phyloP scores from a whole-genome alignment of 2,113 vertebrate species.

The Mesocricetus auratus region DNA sequence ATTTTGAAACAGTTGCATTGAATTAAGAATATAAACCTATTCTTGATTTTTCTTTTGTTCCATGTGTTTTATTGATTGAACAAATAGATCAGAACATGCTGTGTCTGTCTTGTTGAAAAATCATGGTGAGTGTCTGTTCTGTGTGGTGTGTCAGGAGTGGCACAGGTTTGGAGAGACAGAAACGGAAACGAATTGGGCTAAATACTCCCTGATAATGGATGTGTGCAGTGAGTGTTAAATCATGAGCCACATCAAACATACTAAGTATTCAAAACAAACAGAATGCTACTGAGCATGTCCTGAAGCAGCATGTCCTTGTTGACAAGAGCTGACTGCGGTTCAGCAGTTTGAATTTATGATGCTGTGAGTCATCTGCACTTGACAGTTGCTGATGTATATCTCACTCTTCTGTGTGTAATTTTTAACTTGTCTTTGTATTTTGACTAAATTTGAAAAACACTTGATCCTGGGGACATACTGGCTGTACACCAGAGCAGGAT shows the following conservation, averaged over 20 bases:
- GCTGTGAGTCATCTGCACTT: constrained; percentile 24
- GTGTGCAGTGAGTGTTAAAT: background rate
- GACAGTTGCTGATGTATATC: constrained; percentile 12
- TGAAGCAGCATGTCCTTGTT: constrained; percentile 37
- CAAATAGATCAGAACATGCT: background rate
- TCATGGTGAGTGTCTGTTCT: background rate
- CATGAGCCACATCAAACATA: background rate
- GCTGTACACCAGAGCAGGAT: background rate
- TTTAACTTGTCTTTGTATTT: background rate
- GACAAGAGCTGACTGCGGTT: background rate
- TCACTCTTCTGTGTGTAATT: background rate
- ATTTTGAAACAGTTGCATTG: constrained; percentile 52
- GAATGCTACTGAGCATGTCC: background rate
- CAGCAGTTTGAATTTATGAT: constrained; percentile 33
- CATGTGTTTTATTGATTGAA: constrained; percentile 14
- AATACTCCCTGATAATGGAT: background rate
- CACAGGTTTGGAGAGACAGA: background rate
- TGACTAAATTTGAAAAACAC: constrained; percentile 21
- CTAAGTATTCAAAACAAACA: background rate
- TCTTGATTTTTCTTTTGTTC: background rate
- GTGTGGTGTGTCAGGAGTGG: background rate
- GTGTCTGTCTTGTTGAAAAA: background rate
- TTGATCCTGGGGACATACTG: background rate
- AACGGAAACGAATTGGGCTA: background rate
- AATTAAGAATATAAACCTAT: constrained; percentile 46